Evolutionary conservation across 2,888 invertebrate species (phyloP), one percentile per base, ranked within the genome.

Genomic region (Pristionchus mayeri): DNA sequence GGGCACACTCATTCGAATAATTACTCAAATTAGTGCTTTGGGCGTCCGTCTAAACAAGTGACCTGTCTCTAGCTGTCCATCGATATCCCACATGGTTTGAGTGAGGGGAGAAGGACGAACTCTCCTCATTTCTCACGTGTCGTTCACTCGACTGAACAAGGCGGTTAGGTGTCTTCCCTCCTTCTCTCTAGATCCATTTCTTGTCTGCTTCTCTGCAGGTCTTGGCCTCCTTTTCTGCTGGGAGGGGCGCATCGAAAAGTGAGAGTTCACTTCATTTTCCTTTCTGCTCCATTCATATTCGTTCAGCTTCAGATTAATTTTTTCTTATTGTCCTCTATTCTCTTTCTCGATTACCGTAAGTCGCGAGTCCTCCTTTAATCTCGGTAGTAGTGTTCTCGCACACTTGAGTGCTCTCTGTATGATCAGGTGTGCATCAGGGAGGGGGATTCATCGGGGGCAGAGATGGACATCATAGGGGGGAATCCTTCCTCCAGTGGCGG

Each of bases 371-470:
- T 7, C 30, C 44, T 37, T 40, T 50, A 75, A 48, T 75, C 48
- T 75, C 75, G 34, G 34, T 34, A 50, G 76, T 78, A 7, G 50
- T 78, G 76, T 78, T 50, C 50, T 76, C 50, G 16, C 76, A 13
- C 44, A 21, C 13, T 11, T 50, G 50, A 78, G 50, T 78, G 24
- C 71, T 37, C 71, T 24, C 63, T 76, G 80, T 80, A 80, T 80
- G 80, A 80, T 57, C 80, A 80, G 80, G 80, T 80, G 80, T 54
- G n/a, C 78, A 78, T 78, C 78, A 52, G 52, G 78, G 34, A 44
- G 48, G 27, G 11, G 16, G 16, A 44, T 34, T 27, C 50, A 78
- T 78, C 48, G n/a, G 50, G 76, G 40, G n/a, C n/a, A n/a, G n/a
- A n/a, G n/a, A n/a, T n/a, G n/a, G 71, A 63, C 71, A 71, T 67